Percentiles rank a stretch among this genome's conserved stretches.
These are phyloP conservation scores for Hippocampus barbouri DNA, from an alignment of 2,113 vertebrate species.

Conservation along the genomic window DNA sequence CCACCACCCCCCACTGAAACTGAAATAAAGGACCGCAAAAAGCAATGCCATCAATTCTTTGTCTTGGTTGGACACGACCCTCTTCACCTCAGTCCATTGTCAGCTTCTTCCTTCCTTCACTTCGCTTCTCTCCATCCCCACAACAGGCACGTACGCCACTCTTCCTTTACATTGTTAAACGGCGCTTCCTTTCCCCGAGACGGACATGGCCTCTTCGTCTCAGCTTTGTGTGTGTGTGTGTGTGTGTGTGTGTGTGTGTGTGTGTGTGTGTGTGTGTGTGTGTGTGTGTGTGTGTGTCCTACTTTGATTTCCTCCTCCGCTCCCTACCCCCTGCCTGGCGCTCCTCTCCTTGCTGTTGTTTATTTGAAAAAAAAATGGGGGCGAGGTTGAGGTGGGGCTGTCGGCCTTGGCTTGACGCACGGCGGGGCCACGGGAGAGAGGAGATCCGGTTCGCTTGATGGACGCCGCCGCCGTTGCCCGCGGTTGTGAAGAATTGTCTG, in stretches of 20 bases:
- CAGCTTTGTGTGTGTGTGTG: constrained; percentile 18
- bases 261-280: constrained; percentile 23
- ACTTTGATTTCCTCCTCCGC: constrained; percentile 40
- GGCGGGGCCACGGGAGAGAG: constrained; percentile 46
- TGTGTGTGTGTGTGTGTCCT: constrained; percentile 27
- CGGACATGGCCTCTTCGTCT: constrained; percentile 22
- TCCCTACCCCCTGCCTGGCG: neutral
- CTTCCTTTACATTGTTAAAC: constrained; percentile 16
- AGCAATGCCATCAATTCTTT: neutral
- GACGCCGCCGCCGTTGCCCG: neutral
- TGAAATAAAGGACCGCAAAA: neutral
- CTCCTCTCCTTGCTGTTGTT: constrained; percentile 31
- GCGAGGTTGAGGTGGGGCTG: constrained; percentile 22
- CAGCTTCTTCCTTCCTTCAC: constrained; percentile 31
- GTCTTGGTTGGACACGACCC: constrained; percentile 6
- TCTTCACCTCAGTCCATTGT: constrained; percentile 43
- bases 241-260: constrained; percentile 13
- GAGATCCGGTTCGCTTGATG: constrained; percentile 36
- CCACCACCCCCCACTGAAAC: neutral
- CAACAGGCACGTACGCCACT: neutral
- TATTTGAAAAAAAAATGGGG: constrained; percentile 38
- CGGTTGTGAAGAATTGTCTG: neutral
- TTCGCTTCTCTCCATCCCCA: neutral
- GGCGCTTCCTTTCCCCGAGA: constrained; percentile 16
- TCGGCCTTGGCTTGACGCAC: constrained; percentile 54